Base-by-base conservation (phyloP, 2,888 invertebrate species). In the Polymixis lichenea region DNA sequence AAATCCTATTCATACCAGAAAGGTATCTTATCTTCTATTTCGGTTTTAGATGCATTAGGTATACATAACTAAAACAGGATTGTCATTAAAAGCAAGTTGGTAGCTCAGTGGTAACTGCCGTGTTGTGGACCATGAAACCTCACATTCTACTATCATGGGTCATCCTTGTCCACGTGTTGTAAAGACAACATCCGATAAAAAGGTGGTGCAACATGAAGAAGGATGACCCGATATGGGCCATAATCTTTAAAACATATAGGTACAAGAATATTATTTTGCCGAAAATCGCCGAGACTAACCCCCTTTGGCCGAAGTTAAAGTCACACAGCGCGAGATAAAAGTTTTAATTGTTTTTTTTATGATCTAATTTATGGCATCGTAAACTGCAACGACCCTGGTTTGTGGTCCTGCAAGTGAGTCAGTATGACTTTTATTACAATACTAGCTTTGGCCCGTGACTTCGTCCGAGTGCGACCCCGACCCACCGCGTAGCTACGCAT, bases 391-490 rank as follows among this genome's bases (percentile, higher is more conserved):
- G 66, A 70, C 83, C 79, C 83, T 72, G 67, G 55, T 17, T 64
- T 68, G 46, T 22, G 49, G 58, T 77, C 69, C 77, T 74, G 65
- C 66, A 58, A 53, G 25, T 86, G 85, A 76, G 62, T 85, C 87
- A 85, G 25, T 61, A 46, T 32, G 46, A 78, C 43, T 69, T 82
- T 85, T 85, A 82, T 77, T 73, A 19, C 70, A 38, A 38, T 38
- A 38, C 38, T 38, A 38, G 38, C 38, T 5, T 38, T 38, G 38
- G 3, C 6, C 5, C 38, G 38, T 6, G 38, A 38, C 38, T 6
- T 6, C 38, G 38, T 38, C 38, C 38, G 38, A 38, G 38, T 38
- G 38, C 38, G 38, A 3, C 38, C 38, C 38, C 38, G 38, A 38
- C 38, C 38, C 38, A 38, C 38, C 38, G 38, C 38, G 38, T 38